Conservation (phyloP, 2,113 vertebrate genomes). For the Plecturocebus donacophilus region DNA sequence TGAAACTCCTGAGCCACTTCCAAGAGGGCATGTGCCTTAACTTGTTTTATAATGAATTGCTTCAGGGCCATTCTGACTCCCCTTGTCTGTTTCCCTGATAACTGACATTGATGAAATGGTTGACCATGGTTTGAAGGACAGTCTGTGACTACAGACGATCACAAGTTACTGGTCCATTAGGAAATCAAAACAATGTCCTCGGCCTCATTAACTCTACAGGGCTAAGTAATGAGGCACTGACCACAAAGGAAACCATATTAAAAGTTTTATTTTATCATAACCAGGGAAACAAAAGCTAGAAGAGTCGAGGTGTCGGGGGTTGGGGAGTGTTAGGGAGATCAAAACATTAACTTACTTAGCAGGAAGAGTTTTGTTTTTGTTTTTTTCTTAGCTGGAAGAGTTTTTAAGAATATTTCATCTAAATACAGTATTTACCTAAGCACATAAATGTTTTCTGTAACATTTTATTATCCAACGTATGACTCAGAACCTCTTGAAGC, state of each 20-base stretch:
- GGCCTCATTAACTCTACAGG: not conserved
- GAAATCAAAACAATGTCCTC: conserved; percentile 17
- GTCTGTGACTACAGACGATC: conserved; percentile 13
- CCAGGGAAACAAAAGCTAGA: not conserved
- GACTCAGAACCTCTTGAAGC: conserved; percentile 59
- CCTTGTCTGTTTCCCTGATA: not conserved
- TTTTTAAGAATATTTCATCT: conserved; percentile 48
- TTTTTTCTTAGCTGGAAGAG: not conserved
- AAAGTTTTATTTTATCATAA: conserved; percentile 20
- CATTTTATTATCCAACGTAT: conserved; percentile 58
- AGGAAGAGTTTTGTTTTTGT: not conserved
- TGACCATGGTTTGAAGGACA: conserved; percentile 28
- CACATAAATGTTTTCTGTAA: conserved; percentile 61
- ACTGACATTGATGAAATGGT: conserved; percentile 38
- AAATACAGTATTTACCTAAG: conserved; percentile 43
- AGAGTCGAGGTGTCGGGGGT: accelerated
- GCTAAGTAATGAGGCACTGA: not conserved
- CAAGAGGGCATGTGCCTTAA: not conserved
- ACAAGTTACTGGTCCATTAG: not conserved
- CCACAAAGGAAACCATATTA: conserved; percentile 10
- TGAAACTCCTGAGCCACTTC: not conserved
- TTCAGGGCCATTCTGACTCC: not conserved
- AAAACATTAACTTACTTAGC: conserved; percentile 31
- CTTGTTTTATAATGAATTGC: not conserved
- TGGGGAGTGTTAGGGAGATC: not conserved